Percentiles rank a stretch among this genome's conserved stretches.
Evolutionary conservation across 2,888 invertebrate genomes (phyloP).

Genomic region (Conomelus anceps): DNA sequence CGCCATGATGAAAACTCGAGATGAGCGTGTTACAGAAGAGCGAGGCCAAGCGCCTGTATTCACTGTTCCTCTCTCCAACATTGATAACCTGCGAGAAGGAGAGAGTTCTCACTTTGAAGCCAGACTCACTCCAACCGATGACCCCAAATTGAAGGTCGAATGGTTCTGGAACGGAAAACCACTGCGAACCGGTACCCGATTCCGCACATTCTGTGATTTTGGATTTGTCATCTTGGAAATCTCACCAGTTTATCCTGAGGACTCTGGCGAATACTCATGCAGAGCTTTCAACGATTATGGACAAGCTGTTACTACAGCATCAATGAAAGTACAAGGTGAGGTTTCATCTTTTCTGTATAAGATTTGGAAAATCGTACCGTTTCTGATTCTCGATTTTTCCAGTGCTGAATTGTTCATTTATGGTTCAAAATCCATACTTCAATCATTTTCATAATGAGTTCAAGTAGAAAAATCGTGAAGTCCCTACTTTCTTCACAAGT

Average conservation of each 20-base stretch:
- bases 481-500: too few species aligned
- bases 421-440: too few species aligned
- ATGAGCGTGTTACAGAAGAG: conserved; percentile 64
- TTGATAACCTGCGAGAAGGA: conserved; percentile 80
- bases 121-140: conserved; percentile 79
- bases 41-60: conserved; percentile 83
- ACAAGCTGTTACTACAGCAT: conserved; percentile 82
- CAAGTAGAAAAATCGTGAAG: too few species aligned
- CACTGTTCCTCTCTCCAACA: conserved; percentile 79
- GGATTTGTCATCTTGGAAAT: conserved; percentile 97
- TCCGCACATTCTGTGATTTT: conserved; percentile 96
- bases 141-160: conserved; percentile 84
- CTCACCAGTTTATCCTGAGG: conserved; percentile 93
- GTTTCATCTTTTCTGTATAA: background rate
- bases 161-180: conserved; percentile 94
- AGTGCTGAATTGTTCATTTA: too few species aligned
- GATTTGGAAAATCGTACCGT: background rate
- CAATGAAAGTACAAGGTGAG: conserved; percentile 78
- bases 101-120: conserved; percentile 90
- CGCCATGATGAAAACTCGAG: conserved; percentile 69
- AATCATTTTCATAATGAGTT: too few species aligned
- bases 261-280: conserved; percentile 87
- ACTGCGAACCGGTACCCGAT: conserved; percentile 79
- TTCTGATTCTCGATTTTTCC: too few species aligned
- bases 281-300: conserved; percentile 83